Conservation (phyloP, 2,888 invertebrate genomes). For the Cancer borealis region DNA sequence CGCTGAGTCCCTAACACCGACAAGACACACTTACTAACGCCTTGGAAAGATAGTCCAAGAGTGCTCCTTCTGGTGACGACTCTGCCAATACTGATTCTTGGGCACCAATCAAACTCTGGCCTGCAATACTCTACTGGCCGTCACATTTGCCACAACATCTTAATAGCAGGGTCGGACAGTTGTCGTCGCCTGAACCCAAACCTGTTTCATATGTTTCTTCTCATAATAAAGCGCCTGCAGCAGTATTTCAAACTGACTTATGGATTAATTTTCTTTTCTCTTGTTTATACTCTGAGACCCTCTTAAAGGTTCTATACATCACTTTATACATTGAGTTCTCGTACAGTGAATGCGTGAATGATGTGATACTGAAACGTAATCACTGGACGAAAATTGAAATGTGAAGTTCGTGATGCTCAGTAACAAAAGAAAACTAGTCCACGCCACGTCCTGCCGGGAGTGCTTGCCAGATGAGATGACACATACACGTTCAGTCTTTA, state of each 20-base stretch:
- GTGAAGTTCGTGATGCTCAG: background rate
- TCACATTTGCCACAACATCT: background rate
- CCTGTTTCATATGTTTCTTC: conserved; percentile 20
- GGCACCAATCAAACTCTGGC: background rate
- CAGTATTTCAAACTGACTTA: background rate
- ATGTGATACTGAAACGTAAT: background rate
- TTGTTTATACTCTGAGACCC: background rate
- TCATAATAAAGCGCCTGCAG: background rate
- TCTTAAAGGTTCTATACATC: background rate
- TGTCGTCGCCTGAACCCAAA: conserved; percentile 11
- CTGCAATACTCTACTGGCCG: background rate
- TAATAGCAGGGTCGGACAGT: conserved; percentile 3
- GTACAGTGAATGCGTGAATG: background rate
- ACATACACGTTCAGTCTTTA: conserved; percentile 45
- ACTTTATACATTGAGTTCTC: background rate
- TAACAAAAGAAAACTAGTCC: background rate
- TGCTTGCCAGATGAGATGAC: background rate
- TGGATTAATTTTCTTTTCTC: background rate
- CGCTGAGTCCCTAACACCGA: background rate
- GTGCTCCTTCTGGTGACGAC: conserved; percentile 3
- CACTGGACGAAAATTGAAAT: background rate
- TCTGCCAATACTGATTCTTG: background rate
- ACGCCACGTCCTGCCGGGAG: background rate
- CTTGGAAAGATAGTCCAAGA: background rate
- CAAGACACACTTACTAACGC: background rate